Percentiles rank a stretch among this genome's conserved stretches.
Conservation (phyloP, 2,797 vertebrate genomes). For the Typhlichthys subterraneus region DNA sequence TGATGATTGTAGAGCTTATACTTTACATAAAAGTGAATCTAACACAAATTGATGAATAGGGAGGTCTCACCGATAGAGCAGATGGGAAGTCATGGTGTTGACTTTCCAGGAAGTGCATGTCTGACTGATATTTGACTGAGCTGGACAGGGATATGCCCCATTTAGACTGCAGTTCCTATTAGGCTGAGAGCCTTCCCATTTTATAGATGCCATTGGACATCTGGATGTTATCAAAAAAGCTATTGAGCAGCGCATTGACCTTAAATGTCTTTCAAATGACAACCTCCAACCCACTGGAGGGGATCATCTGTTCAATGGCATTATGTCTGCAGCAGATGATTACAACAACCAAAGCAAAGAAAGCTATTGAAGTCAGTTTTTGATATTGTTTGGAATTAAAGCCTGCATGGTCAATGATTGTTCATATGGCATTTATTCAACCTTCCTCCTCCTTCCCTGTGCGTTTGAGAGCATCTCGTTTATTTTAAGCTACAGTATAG, state of each 20-base stretch:
- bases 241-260: conserved; percentile 33
- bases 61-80: conserved; percentile 68
- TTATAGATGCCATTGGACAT: conserved; percentile 64
- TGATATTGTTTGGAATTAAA: no score
- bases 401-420: no score
- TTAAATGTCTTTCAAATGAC: conserved; percentile 44
- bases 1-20: background rate
- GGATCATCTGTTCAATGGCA: conserved; percentile 2
- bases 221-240: conserved; percentile 53
- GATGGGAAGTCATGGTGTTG: conserved; percentile 75
- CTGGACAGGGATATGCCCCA: conserved; percentile 42
- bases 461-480: no score
- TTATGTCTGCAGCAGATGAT: no score
- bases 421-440: no score
- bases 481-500: no score
- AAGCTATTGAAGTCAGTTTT: no score
- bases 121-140: conserved; percentile 49
- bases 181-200: conserved; percentile 43
- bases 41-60: conserved; percentile 70
- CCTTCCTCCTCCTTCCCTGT: no score
- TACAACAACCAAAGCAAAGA: no score
- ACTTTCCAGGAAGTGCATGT: conserved; percentile 67
- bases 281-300: conserved; percentile 28
- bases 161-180: conserved; percentile 55
- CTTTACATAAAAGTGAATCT: conserved; percentile 4